Base-by-base conservation (phyloP, 2,888 invertebrate species). In the Chalcosyrphus nemorum region DNA sequence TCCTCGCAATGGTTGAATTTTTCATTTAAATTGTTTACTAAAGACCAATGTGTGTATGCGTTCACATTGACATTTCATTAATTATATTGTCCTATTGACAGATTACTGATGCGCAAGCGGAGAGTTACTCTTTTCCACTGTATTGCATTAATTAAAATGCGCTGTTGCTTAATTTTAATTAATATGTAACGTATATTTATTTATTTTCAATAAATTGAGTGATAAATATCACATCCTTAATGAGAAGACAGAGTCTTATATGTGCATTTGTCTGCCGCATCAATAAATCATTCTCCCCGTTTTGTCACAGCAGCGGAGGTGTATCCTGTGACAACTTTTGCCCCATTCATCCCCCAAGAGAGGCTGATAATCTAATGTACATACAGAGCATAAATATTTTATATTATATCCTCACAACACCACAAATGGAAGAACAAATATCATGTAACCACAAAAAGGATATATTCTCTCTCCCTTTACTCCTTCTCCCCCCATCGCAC, bases 391-490 rank as follows among this genome's bases (percentile, higher is more conserved):
- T 35, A 35, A 35, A 35, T 35, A 35, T n/a, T 35, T n/a, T 35
- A 35, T 35, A 35, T 35, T 35, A n/a, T n/a, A 35, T 35, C 35
- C 35, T n/a, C 4, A 35, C 35, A 4, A 29, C 7, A 6, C 6
- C 5, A 6, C 29, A 29, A 6, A 29, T 29, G 4, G 1, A 1
- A n/a, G n/a, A 35, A 35, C 35, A n/a, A 35, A 35, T 35, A 35
- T 35, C 35, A 3, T n/a, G 11, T 11, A 21, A 57, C 57, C 38
- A 57, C n/a, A 24, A 41, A n/a, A 56, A 35, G 38, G 57, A 57
- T 57, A 57, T 57, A n/a, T n/a, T n/a, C n/a, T n/a, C n/a, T 21
- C n/a, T 24, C 19, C 9, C n/a, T 11, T 9, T 11, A 11, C 2
- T 11, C 13, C 7, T n/a, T 15, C 24, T 13, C 9, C 0, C 11